phyloP scores from a whole-genome alignment of 1,140 invertebrate genomes.

The Agrypnia vestita region DNA sequence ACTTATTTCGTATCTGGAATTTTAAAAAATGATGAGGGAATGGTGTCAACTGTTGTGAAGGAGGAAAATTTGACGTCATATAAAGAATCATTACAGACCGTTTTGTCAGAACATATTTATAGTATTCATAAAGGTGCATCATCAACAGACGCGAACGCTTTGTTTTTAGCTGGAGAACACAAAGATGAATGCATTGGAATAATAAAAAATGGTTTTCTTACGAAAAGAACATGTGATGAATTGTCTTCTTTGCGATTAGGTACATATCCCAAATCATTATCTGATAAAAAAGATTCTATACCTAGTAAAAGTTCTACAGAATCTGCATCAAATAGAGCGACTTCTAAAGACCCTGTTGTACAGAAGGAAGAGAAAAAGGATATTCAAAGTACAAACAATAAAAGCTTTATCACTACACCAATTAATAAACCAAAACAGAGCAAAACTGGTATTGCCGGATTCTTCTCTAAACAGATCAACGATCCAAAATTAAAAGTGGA shows the following conservation, averaged over 20 bases:
- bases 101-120: constrained; percentile 50
- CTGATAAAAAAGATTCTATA: background rate
- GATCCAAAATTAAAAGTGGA: constrained; percentile 23
- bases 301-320: background rate
- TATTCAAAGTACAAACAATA: background rate
- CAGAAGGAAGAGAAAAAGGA: constrained; percentile 36
- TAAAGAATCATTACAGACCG: constrained; percentile 40
- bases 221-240: constrained; percentile 30
- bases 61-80: constrained; percentile 31
- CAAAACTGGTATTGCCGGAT: constrained; percentile 44
- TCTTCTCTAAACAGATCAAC: constrained; percentile 44
- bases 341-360: constrained; percentile 18
- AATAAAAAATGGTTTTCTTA: constrained; percentile 12
- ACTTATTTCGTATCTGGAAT: constrained; percentile 44
- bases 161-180: constrained; percentile 40
- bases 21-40: constrained; percentile 16
- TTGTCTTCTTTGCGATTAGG: constrained; percentile 13
- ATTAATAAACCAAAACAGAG: constrained; percentile 18
- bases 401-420: background rate
- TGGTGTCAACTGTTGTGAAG: constrained; percentile 26
- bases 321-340: background rate
- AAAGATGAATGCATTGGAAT: constrained; percentile 36
- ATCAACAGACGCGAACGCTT: constrained; percentile 10
- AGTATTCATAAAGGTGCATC: constrained; percentile 33
- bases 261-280: constrained; percentile 30